These are phyloP conservation scores for Potamilus streckersoni DNA, from an alignment of 1,140 invertebrate genomes.

Conservation along the genomic window DNA sequence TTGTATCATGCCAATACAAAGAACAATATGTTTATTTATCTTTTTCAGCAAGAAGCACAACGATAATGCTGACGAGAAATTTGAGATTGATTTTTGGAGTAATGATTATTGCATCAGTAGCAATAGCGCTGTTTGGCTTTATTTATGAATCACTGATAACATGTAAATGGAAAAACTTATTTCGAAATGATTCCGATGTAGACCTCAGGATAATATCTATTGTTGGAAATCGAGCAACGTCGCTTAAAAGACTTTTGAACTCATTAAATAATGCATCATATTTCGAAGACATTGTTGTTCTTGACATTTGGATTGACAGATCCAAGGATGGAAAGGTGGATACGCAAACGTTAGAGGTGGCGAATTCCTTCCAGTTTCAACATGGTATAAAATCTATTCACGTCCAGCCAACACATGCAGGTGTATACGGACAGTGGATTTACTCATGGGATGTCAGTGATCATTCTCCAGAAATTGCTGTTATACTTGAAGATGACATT, in stretches of 20 bases:
- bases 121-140: no score
- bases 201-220: constrained; percentile 13
- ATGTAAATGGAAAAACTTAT: no score
- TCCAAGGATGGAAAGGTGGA: constrained; percentile 6
- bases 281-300: constrained; percentile 13
- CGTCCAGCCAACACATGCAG: constrained; percentile 24
- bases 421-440: constrained; percentile 44
- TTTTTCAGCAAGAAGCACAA: no score
- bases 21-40: no score
- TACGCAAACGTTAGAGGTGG: constrained; percentile 14
- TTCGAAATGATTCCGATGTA: no score
- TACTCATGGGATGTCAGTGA: constrained; percentile 20
- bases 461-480: no score
- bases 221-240: constrained; percentile 16
- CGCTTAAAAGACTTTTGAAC: constrained; percentile 16
- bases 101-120: no score
- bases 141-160: no score
- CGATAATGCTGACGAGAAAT: no score
- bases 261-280: constrained; percentile 4
- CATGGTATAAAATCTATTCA: constrained; percentile 30
- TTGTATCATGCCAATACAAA: no score
- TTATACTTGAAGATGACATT: constrained; percentile 41
- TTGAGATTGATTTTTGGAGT: no score
- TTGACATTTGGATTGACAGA: constrained; percentile 36
- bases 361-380: constrained; percentile 26